phyloP scores from a whole-genome alignment of 2,113 vertebrate genomes.

The Atractosteus spatula region DNA sequence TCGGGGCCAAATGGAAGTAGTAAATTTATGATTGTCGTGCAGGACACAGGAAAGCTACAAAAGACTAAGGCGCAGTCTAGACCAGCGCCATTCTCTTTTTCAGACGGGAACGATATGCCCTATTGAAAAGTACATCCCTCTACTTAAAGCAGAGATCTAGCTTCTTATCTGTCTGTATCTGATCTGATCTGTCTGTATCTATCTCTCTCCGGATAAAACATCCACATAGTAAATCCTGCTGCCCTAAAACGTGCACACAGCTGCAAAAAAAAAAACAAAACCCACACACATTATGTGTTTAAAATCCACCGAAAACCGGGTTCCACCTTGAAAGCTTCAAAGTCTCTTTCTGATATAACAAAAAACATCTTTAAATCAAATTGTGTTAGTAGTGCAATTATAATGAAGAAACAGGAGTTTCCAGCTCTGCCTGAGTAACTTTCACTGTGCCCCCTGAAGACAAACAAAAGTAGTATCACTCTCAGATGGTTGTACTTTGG shows the following conservation, averaged over 20 bases:
- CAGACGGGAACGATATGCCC: background rate
- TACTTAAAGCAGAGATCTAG: constrained; percentile 3
- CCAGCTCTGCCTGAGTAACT: no score
- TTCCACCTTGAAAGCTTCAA: no score
- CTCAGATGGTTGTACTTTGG: no score
- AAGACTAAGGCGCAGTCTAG: background rate
- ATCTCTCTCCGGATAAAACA: constrained; percentile 50
- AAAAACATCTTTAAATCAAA: no score
- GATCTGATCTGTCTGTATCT: constrained; percentile 19
- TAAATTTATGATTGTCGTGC: constrained; percentile 38
- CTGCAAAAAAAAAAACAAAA: constrained; percentile 10
- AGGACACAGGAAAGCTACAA: background rate
- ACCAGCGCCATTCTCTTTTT: background rate
- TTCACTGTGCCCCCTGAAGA: no score
- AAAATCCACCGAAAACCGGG: no score
- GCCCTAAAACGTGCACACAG: no score
- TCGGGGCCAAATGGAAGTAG: constrained; percentile 66
- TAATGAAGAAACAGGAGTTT: no score
- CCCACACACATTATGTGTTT: background rate
- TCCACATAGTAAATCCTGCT: constrained; percentile 6
- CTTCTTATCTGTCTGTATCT: constrained; percentile 20
- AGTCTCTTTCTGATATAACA: no score
- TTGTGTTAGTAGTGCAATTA: no score
- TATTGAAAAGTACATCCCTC: constrained; percentile 9
- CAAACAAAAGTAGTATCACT: no score